These are phyloP conservation scores for Ruditapes philippinarum DNA, from an alignment of 1,140 invertebrate species.

Conservation along the genomic window DNA sequence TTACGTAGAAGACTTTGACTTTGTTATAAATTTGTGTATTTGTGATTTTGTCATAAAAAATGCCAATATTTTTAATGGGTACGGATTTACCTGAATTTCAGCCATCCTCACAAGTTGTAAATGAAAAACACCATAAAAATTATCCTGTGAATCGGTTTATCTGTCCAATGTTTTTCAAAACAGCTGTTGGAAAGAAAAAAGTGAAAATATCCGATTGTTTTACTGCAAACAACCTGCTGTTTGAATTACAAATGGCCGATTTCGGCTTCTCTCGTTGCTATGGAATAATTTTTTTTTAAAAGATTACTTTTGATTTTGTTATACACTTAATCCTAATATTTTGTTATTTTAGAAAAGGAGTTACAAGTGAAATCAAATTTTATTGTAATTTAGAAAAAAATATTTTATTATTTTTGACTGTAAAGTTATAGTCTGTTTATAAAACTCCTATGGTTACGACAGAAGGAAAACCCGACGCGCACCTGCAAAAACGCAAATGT, in stretches of 20 bases:
- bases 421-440: neutral
- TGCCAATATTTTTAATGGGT: too few species aligned
- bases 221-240: neutral
- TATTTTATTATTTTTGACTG: too few species aligned
- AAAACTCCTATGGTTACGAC: neutral
- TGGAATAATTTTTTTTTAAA: neutral
- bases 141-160: neutral
- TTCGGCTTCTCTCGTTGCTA: conserved; percentile 40
- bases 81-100: conserved; percentile 49
- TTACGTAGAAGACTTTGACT: too few species aligned
- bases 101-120: conserved; percentile 2
- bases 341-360: neutral
- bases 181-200: neutral
- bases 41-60: too few species aligned
- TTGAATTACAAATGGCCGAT: conserved; percentile 44
- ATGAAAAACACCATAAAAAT: neutral
- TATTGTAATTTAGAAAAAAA: too few species aligned
- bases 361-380: neutral
- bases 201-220: neutral
- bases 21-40: too few species aligned
- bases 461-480: neutral
- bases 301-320: neutral
- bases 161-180: neutral
- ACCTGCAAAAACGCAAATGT: conserved; percentile 6
- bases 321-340: neutral